Base-by-base conservation (phyloP, 2,113 vertebrate genomes). In the Aptenodytes patagonicus region DNA sequence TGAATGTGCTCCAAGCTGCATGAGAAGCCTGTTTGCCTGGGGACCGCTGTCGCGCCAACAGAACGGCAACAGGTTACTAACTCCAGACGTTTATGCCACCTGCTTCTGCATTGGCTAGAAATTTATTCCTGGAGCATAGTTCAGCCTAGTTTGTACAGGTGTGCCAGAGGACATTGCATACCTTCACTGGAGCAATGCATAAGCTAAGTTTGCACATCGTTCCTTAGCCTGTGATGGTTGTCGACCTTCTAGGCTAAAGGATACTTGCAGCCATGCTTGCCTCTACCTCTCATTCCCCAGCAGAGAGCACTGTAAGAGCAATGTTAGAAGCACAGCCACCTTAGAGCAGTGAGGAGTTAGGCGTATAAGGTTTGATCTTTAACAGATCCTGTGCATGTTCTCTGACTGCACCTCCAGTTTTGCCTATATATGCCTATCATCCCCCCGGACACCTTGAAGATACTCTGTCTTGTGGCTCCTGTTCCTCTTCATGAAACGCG, bases 221-320 rank as follows among this genome's bases (percentile, higher is more conserved):
- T 79, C 57, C 69, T 47, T 31, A 64, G 52, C 38, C 36, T 46
- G 46, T 2, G 34, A 20, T 3, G 7, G 21, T 2, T 34, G 29
- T 10, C 38, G 38, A 4, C 29, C 29, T 26, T 11, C 28, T 21
- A 9, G 52, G 40, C 22, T 47, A 4, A 26, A 55, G 78, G 61
- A 7, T 10, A 6, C 9, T 46, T 3, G 44, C 72, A 65, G 76
- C 61, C 22, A 4, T 12, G 60, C 69, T 20, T 7, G 75, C 12
- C 60, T 68, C 20, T 66, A 3, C 46, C 79, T 20, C 81, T 6
- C 40, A 0, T 4, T 83, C 7, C 78, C 97, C 97, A 92, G 91
- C 96, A 97, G 97, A 84, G 96, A 79, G 97, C 95, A 88, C 85
- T 93, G 42, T 47, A 60, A 52, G 91, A 97, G 82, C 95, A 32